Percentiles rank a stretch among this genome's conserved stretches.
Evolutionary conservation across 35 echinoderm and acorn worm genomes (phyloP).

Genomic region (Lytechinus pictus): DNA sequence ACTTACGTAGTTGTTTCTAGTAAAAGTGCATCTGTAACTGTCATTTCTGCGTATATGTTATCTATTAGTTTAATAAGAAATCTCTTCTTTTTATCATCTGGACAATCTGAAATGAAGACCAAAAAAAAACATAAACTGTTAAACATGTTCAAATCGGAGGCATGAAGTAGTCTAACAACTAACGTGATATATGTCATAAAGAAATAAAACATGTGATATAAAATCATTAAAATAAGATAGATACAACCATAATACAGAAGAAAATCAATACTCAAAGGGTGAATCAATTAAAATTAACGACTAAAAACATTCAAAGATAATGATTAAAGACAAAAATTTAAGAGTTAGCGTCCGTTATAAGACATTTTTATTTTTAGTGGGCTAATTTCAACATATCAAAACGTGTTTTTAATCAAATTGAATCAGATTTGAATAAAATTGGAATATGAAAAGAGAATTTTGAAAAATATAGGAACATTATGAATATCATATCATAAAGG

Average conservation of each 20-base stretch:
- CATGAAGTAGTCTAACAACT: too few species aligned
- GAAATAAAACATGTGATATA: too few species aligned
- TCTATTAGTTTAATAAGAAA: conserved; percentile 36
- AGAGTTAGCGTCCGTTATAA: too few species aligned
- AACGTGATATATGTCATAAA: too few species aligned
- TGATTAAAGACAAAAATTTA: too few species aligned
- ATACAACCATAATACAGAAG: not conserved
- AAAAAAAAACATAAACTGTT: not conserved
- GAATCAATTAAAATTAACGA: not conserved
- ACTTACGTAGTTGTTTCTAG: conserved; percentile 49
- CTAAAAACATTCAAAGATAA: too few species aligned
- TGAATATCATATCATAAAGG: not conserved
- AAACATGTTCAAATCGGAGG: not conserved
- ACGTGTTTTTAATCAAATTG: too few species aligned
- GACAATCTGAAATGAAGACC: not conserved
- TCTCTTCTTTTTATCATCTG: conserved; percentile 35
- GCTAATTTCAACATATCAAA: too few species aligned
- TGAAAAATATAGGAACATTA: not conserved
- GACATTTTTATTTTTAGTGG: too few species aligned
- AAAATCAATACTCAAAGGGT: not conserved
- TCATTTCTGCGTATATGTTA: conserved; percentile 28
- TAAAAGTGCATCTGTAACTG: not conserved
- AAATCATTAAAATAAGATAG: not conserved
- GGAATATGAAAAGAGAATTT: too few species aligned
- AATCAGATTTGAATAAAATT: too few species aligned